phyloP scores from a whole-genome alignment of 2,888 invertebrate genomes.

The Ligdia adustata region DNA sequence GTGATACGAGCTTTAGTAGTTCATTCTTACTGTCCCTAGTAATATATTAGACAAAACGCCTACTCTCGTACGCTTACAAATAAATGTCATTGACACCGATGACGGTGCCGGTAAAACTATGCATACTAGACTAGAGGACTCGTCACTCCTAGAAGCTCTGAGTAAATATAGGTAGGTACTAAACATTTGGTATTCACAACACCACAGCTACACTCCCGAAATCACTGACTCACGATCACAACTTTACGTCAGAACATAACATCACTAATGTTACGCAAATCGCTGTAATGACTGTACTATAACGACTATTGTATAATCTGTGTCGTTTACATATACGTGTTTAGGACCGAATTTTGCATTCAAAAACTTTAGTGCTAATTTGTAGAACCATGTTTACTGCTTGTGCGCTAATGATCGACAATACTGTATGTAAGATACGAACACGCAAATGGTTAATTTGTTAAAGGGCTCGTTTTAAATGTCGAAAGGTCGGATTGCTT shows the following conservation, averaged over 20 bases:
- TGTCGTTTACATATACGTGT: constrained; percentile 25
- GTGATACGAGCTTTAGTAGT: too few species aligned
- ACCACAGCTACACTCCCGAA: constrained; percentile 17
- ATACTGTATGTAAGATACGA: constrained; percentile 14
- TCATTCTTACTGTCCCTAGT: too few species aligned
- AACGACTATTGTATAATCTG: neutral
- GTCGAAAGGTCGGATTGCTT: constrained; percentile 27
- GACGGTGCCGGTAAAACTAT: neutral
- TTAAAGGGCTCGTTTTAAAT: constrained; percentile 30
- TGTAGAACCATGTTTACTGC: constrained; percentile 35
- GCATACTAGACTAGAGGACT: neutral
- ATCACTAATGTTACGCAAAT: constrained; percentile 29
- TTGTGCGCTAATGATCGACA: constrained; percentile 28
- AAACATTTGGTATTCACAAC: constrained; percentile 23
- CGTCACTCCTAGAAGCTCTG: too few species aligned
- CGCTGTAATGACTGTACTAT: constrained; percentile 31
- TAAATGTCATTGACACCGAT: constrained; percentile 2
- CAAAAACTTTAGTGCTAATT: constrained; percentile 42
- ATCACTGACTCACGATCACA: constrained; percentile 12
- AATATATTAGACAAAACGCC: too few species aligned
- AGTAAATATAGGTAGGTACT: neutral
- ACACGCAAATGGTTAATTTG: constrained; percentile 44
- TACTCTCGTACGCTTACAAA: too few species aligned
- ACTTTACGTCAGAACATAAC: constrained; percentile 23
- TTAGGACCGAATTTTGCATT: constrained; percentile 36